Evolutionary conservation across 2,888 invertebrate genomes (phyloP), one percentile per base, ranked within the genome.

Genomic region (Limnephilus marmoratus): DNA sequence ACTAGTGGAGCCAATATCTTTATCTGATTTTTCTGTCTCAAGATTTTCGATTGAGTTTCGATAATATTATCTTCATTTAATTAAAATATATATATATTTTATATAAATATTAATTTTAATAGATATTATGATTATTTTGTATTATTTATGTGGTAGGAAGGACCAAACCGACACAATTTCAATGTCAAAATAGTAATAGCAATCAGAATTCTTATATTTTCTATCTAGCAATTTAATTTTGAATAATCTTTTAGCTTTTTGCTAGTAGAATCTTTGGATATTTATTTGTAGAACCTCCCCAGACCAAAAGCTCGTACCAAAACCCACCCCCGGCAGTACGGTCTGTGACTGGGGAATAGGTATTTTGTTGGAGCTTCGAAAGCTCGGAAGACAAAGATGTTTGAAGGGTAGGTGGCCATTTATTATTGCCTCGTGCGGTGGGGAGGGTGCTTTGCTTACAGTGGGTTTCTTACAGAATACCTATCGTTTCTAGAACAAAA

Each of bases 301-400:
- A 68, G 68, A 68, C 68, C 68, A 68, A 68, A 68, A 68, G 68
- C 68, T 68, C 2, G 68, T 24, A 24, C 68, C 9, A n/a, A 68
- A 24, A 68, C 68, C n/a, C 68, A 68, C 68, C 68, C 68, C 68
- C 68, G n/a, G 24, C 68, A 68, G 68, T 68, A 24, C 9, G 68
- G 68, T 68, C 68, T 68, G 68, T 9, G 68, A 68, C 68, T 68
- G 68, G 68, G 53, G 68, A 68, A 68, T 68, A 68, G 68, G 68
- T n/a, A 68, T 68, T n/a, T 68, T n/a, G 68, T 24, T 68, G 24
- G 24, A 68, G 68, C 86, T 86, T n/a, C 5, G 86, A 85, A 86
- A 45, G 41, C 83, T 92, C 82, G 85, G 90, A 91, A 93, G 93
- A 93, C 93, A 93, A 92, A 93, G 93, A 93, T 93, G 92, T 92